Base-by-base conservation (phyloP, 2,888 invertebrate species). In the Pediacus dermestoides region DNA sequence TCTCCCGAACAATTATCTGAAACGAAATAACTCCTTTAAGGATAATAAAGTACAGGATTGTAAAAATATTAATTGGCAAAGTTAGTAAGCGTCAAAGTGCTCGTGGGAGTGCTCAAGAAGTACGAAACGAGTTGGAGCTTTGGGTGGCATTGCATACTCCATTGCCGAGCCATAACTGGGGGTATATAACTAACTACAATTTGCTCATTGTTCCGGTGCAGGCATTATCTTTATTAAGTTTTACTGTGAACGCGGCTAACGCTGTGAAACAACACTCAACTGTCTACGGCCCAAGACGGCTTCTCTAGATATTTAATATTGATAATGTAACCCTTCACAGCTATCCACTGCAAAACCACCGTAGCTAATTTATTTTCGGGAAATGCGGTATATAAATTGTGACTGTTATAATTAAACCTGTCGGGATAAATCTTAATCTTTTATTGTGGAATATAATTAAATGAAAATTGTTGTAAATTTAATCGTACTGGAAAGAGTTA, bases 41-140 rank as follows among this genome's bases (percentile, higher is more conserved):
- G 60, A 57, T 60, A 64, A 64, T 66, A 64, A 66, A 64, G 57
- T 60, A 58, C 53, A 44, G 55, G 60, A 61, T 64, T 63, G 59
- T 62, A 66, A 66, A 64, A 64, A 64, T 63, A 66, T 66, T 66
- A 66, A 66, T 66, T 65, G 65, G 61, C 51, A 64, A 66, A 66
- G 66, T 66, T 66, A 51, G 60, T 52, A 52, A 56, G 55, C 57
- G 60, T 53, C 57, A 53, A 43, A 52, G 53, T 50, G 48, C 57
- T 48, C 60, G 48, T 46, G 58, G 58, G 59, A 57, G 52, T 52
- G 48, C 56, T 58, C 53, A 44, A 44, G 41, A 32, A 42, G 40
- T 38, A 42, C 14, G 28, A 39, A 33, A 31, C 28, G 28, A 13
- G 18, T 18, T 6, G 18, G 4, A 8, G 18, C 8, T 4, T 3